Evolutionary conservation across 53 echinoderm and acorn worm species (phyloP), one percentile per base, ranked within the genome.

Genomic region (Mesocentrotus franciscanus): DNA sequence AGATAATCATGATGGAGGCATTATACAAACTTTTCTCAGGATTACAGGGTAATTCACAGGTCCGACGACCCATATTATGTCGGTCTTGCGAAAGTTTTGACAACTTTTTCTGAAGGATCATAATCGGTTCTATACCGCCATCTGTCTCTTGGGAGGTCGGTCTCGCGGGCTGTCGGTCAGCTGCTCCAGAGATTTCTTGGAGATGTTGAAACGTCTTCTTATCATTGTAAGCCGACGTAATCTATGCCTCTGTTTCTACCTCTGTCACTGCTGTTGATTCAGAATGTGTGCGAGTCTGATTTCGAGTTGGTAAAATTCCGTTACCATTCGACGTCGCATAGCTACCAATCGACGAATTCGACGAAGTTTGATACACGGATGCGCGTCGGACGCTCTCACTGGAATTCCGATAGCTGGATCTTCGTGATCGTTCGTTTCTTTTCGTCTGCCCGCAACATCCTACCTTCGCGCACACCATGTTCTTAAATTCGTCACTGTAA

Each of bases 401-500:
- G 27, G 92, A 92, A 49, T 56, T 72, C 49, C 92, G 56, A 30
- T 71, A 68, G 57, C 74, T 92, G 6, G 33, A 68, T 20, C 16
- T 15, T 6, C 17, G 64, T 22, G 91, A 91, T 36, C 33, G 91
- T 36, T 17, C 91, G 36, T 33, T 91, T 1, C 66, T n/a, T 30
- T 24, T 26, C 5, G 34, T 91, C 57, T 74, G 92, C 11, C 49
- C 75, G 29, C 71, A 71, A 15, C 36, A 71, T n/a, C 91, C 34
- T 4, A 29, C 26, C 27, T 70, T 71, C 27, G 56, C 75, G 34
- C 74, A 72, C 27, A 93, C 16, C 56, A 93, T 56, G 0, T n/a
- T 58, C 81, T 93, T 94, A 85, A 94, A 94, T 24, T 94, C 95
- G 10, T 85, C 87, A 27, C 71, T 71, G 56, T 85, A 94, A 68